phyloP scores from a whole-genome alignment of 92 coral and sea anemone genomes.

The Paragorgia papillata region DNA sequence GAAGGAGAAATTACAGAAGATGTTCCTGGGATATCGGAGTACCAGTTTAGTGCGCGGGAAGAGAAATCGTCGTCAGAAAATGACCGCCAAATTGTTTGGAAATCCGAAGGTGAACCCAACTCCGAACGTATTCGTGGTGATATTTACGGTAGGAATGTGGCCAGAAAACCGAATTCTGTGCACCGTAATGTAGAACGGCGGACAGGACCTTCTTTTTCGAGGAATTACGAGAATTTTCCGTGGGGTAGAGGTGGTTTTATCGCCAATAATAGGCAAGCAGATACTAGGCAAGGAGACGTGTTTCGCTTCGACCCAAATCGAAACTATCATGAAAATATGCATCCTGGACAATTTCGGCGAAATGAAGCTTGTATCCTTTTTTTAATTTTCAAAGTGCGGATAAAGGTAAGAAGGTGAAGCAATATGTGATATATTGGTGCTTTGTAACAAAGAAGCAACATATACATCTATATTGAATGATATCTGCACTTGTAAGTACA shows the following conservation, averaged over 20 bases:
- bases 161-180: neutral
- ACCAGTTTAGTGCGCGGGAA: conserved; percentile 10
- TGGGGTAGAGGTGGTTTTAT: conserved; percentile 1
- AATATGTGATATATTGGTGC: neutral
- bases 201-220: neutral
- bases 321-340: neutral
- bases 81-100: neutral
- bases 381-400: neutral
- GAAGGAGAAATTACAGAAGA: conserved; percentile 96
- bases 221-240: conserved; percentile 1
- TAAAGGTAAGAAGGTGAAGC: conserved; percentile 5
- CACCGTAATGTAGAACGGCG: neutral
- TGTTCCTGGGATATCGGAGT: neutral
- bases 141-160: conserved; percentile 5
- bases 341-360: neutral
- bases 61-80: neutral
- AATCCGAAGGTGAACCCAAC: neutral
- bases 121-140: neutral
- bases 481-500: too few relatives aligned
- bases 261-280: neutral
- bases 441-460: too few relatives aligned
- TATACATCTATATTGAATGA: too few relatives aligned
- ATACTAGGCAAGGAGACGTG: neutral
- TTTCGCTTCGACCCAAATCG: neutral
- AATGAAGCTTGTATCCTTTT: conserved; percentile 26